Percentiles rank a stretch among this genome's conserved stretches.
phyloP scores from a whole-genome alignment of 2,888 invertebrate genomes.

The Thera britannica region DNA sequence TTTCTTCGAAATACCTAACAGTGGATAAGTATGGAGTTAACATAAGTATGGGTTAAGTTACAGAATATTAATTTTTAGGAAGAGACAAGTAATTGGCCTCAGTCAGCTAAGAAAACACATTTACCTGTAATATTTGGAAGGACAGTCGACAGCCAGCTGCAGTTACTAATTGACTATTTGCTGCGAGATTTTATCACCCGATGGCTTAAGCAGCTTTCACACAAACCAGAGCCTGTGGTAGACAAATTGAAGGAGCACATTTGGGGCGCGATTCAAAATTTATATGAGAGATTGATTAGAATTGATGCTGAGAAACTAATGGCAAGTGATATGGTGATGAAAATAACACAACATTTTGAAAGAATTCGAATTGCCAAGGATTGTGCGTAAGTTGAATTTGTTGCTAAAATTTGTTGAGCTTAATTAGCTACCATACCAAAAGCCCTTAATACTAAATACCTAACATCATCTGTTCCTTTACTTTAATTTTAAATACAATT shows the following conservation, averaged over 20 bases:
- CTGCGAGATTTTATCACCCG: conserved; percentile 91
- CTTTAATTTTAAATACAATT: too few relatives aligned
- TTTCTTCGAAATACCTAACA: too few relatives aligned
- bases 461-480: too few relatives aligned
- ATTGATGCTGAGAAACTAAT: conserved; percentile 93
- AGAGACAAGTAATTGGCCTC: conserved; percentile 73
- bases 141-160: conserved; percentile 92
- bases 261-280: conserved; percentile 90
- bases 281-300: conserved; percentile 89
- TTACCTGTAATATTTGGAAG: conserved; percentile 92
- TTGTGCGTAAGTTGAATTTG: conserved; percentile 86
- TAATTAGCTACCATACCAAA: too few relatives aligned
- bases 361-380: conserved; percentile 91
- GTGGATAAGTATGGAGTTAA: too few relatives aligned
- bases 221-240: conserved; percentile 87
- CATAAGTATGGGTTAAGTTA: neutral
- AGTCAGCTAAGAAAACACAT: conserved; percentile 77
- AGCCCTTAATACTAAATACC: too few relatives aligned
- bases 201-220: conserved; percentile 90
- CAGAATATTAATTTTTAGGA: conserved; percentile 54
- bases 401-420: too few relatives aligned
- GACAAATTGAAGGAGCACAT: conserved; percentile 91
- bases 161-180: conserved; percentile 92
- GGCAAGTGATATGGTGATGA: conserved; percentile 92
- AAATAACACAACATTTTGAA: conserved; percentile 93